phyloP scores from a whole-genome alignment of 2,888 invertebrate species.

The Phymatocera aterrima region DNA sequence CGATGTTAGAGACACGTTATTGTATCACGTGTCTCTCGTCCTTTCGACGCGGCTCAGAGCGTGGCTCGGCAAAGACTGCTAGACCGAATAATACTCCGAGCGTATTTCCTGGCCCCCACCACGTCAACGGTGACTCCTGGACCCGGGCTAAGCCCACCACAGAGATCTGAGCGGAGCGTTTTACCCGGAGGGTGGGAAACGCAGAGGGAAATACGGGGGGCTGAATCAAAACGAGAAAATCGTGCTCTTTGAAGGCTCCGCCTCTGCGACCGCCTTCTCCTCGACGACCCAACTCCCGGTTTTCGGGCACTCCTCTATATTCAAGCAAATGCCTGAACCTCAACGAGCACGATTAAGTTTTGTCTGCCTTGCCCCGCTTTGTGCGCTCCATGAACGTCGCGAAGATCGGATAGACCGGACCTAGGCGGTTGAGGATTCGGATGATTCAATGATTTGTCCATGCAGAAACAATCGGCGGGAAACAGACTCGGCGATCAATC shows the following conservation, averaged over 20 bases:
- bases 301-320: neutral
- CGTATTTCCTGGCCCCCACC: constrained; percentile 58
- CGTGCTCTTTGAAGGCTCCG: constrained; percentile 39
- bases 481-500: too few species aligned
- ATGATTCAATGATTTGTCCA: too few species aligned
- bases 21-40: neutral
- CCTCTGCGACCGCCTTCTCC: constrained; percentile 28
- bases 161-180: neutral
- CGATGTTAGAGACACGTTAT: neutral
- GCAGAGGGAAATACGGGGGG: constrained; percentile 10
- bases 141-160: constrained; percentile 32
- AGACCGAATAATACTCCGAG: constrained; percentile 54
- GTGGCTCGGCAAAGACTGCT: constrained; percentile 67
- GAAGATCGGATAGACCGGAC: neutral
- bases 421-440: neutral
- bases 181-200: neutral
- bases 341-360: constrained; percentile 11
- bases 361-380: neutral
- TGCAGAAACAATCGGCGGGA: too few species aligned
- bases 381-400: neutral
- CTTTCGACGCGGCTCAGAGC: constrained; percentile 51
- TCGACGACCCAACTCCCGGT: neutral
- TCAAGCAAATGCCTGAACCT: neutral
- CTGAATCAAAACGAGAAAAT: constrained; percentile 35
- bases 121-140: constrained; percentile 44